Evolutionary conservation across 2,113 vertebrate genomes (phyloP), one percentile per base, ranked within the genome.

Genomic region (Malurus cyaneus): DNA sequence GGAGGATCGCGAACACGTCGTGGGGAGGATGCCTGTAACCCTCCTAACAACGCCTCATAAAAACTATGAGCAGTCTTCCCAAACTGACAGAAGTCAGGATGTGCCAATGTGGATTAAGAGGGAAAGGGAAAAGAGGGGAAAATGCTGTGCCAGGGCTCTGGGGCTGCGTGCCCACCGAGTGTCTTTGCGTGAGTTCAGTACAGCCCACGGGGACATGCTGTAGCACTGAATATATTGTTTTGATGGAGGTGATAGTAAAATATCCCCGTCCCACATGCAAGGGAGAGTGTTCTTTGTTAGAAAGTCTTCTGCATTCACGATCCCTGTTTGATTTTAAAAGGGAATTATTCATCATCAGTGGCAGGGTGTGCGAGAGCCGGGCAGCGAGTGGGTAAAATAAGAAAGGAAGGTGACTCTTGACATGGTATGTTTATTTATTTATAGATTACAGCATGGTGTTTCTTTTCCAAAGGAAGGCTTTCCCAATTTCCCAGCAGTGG

Each of bases 161-260:
- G 3, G 49, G 80, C 88, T 23, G 14, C 0, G 1, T 83, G 84
- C 72, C 0, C 0, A 5, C 31, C 4, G 5, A 44, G 26, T 28
- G 2, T 25, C 79, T 36, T 76, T 14, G 46, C 4, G 1, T 18
- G 88, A 46, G 78, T 6, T 6, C 36, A 26, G 65, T 2, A 3
- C 56, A 32, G 60, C 69, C 80, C 50, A 3, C 11, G 12, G 65
- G 73, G 81, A 70, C 6, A 2, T 36, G 1, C 25, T 41, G 13
- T 9, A 28, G 73, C 61, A 11, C 5, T 4, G 17, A 41, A 57
- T 31, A 20, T 18, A 2, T 31, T 9, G 24, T 21, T 62, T 34
- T 44, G n/a, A 26, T 80, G 47, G 62, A 54, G 56, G 26, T 1
- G 4, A 14, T 57, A 31, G 39, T 69, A 24, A 80, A 89, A 20